Base-by-base conservation (phyloP, 2,888 invertebrate genomes). In the Drosophila lacicola region DNA sequence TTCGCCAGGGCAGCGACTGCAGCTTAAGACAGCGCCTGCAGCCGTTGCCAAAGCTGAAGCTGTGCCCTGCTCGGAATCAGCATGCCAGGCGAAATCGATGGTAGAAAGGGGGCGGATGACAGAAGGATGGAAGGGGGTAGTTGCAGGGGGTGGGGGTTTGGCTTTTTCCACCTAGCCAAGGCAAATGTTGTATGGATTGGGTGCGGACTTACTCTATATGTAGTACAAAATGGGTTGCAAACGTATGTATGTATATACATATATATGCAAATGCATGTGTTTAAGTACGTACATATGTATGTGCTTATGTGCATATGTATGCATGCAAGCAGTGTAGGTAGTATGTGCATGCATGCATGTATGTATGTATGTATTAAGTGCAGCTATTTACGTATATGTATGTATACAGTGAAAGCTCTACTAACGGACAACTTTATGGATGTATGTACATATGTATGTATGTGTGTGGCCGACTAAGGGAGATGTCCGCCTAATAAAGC, bases 1-100 rank as follows among this genome's bases (percentile, higher is more conserved):
- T 64, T 70, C 58, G 64, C 34, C 61, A 64, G 69, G 55, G 58
- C 64, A 70, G 65, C 60, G 42, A 65, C 60, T 54, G 64, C 68
- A 73, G 46, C 57, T 55, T 62, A 57, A 54, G 62, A 65, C 14
- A 57, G 29, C 34, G 49, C 37, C 19, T 58, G 46, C 47, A 34
- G 53, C 33, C 13, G 21, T 11, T 25, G 51, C 39, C 39, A 25
- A 39, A 49, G 34, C 19, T 55, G 25, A 51, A 21, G 45, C 57
- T 49, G 36, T 17, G 54, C 11, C 9, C 29, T 10, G 44, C 10
- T 47, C 17, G 41, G 17, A 62, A 25, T 37, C 10, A 34, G 19
- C 46, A 51, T 66, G 42, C 25, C 33, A 55, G 71, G 68, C 56
- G 8, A 67, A 77, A 75, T 75, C 77, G 60, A 76, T 70, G 39